Evolutionary conservation across 2,113 vertebrate genomes (phyloP).

Genomic region (Empidonax traillii): DNA sequence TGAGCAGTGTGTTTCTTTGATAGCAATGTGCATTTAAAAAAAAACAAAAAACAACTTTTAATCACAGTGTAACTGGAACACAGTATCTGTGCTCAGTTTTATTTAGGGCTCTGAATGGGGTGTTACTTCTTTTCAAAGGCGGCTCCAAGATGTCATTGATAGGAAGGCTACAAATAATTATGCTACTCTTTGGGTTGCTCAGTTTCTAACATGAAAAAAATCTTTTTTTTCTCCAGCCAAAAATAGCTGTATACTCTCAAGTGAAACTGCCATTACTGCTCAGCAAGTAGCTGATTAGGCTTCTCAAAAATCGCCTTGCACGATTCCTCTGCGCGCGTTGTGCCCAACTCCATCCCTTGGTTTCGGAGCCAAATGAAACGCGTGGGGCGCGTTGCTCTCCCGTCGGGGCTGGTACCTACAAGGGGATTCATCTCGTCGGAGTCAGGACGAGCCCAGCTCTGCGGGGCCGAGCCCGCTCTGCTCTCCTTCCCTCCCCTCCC

Average conservation of each 20-base stretch:
- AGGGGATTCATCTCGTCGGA: not conserved
- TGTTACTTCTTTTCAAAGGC: not conserved
- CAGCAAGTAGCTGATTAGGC: not conserved
- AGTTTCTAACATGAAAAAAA: not conserved
- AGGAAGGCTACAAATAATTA: not conserved
- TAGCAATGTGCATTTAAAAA: not conserved
- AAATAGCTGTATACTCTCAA: not conserved
- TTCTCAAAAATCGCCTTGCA: not conserved
- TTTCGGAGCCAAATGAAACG: not conserved
- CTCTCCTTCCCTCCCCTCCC: not conserved
- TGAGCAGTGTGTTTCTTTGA: not conserved
- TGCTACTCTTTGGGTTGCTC: not conserved
- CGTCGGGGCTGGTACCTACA: not conserved
- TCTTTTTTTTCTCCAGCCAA: not conserved
- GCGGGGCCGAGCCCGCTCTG: not conserved
- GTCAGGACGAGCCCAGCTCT: not conserved
- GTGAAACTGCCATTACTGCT: not conserved
- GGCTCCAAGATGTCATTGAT: not conserved
- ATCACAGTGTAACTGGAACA: not conserved
- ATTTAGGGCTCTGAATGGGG: not conserved
- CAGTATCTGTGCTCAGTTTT: not conserved
- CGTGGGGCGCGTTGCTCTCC: not conserved
- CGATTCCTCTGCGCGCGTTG: not conserved
- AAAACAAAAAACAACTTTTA: not conserved
- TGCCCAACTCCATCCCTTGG: not conserved